phyloP scores from a whole-genome alignment of 2,113 vertebrate species.

The Aspidoscelis tigris region DNA sequence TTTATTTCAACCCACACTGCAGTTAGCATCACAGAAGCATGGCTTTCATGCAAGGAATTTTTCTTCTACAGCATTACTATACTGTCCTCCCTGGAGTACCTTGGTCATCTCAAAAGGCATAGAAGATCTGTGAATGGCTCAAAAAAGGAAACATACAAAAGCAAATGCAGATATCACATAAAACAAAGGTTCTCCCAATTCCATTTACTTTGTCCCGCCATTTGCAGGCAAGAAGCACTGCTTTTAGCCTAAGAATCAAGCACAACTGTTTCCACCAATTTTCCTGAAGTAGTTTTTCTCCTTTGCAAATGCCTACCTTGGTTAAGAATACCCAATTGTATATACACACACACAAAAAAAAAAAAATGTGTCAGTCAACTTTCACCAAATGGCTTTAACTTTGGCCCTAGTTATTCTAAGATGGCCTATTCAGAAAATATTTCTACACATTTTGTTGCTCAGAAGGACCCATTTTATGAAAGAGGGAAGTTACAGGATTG shows the following conservation, averaged over 20 bases:
- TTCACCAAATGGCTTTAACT: not conserved
- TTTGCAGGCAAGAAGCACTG: not conserved
- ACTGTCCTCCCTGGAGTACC: too few relatives aligned
- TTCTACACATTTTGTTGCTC: not conserved
- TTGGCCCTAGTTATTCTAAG: not conserved
- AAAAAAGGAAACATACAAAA: not conserved
- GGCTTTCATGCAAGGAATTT: too few relatives aligned
- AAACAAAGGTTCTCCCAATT: not conserved
- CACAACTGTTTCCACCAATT: not conserved
- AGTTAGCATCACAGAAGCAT: too few relatives aligned
- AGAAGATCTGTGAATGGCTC: not conserved
- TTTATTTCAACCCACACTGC: not conserved
- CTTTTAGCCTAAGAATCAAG: not conserved
- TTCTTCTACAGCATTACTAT: too few relatives aligned
- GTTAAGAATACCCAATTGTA: not conserved
- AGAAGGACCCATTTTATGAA: not conserved
- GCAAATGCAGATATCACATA: not conserved
- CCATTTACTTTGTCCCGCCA: too few relatives aligned
- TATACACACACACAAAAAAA: not conserved
- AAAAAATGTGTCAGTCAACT: not conserved
- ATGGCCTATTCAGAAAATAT: not conserved
- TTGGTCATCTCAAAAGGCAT: too few relatives aligned
- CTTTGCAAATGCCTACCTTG: not conserved
- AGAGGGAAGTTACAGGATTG: not conserved
- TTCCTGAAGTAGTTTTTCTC: not conserved